These are phyloP conservation scores for Hyphantria cunea DNA, from an alignment of 1,140 invertebrate genomes.

Conservation along the genomic window DNA sequence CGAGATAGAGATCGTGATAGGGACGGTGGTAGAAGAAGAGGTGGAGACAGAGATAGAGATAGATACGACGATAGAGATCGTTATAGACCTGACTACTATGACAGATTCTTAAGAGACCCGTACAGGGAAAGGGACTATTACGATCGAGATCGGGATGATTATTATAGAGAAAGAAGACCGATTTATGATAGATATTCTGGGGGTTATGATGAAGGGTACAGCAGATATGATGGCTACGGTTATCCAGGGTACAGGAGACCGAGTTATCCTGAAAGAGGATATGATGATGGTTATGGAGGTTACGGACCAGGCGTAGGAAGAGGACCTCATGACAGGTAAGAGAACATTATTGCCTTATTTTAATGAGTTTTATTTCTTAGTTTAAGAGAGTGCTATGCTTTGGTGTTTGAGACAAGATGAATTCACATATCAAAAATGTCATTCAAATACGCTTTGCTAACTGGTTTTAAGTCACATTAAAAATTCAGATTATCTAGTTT, in stretches of 20 bases:
- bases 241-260: slow-evolving; percentile 73
- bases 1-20: slow-evolving; percentile 69
- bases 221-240: slow-evolving; percentile 55
- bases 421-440: too few species aligned
- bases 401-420: too few species aligned
- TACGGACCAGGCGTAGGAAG: slow-evolving; percentile 63
- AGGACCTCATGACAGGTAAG: slow-evolving; percentile 72
- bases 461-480: too few species aligned
- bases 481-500: too few species aligned
- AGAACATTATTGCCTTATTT: too few species aligned
- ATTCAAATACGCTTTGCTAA: too few species aligned
- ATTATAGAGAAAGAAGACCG: slow-evolving; percentile 53
- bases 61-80: slow-evolving; percentile 69
- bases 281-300: slow-evolving; percentile 50
- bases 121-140: slow-evolving; percentile 38
- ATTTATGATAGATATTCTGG: slow-evolving; percentile 56
- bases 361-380: too few species aligned
- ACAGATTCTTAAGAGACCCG: slow-evolving; percentile 58
- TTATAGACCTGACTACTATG: slow-evolving; percentile 70
- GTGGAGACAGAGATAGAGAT: slow-evolving; percentile 38
- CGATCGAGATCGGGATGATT: slow-evolving; percentile 34
- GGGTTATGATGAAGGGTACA: slow-evolving; percentile 64
- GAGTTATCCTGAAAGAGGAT: slow-evolving; percentile 55
- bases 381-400: too few species aligned
- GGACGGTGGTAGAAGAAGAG: slow-evolving; percentile 57